Conservation (phyloP, 2,113 vertebrate species). For the Sebastes fasciatus region DNA sequence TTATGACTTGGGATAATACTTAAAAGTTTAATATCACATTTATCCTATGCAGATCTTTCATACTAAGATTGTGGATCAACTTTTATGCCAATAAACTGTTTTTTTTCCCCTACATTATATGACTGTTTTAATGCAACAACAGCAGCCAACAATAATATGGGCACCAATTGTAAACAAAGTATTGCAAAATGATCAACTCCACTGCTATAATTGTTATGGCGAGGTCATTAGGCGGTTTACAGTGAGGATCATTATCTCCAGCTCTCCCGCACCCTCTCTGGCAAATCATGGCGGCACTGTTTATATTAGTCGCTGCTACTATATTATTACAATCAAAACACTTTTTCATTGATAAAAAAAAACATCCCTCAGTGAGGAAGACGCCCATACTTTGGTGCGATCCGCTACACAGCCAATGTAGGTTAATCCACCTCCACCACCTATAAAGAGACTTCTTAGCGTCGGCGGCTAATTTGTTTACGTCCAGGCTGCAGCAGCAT, state of each 20-base stretch:
- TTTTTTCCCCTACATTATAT: neutral
- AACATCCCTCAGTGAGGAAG: neutral
- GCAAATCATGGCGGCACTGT: conserved; percentile 5
- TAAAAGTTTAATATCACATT: neutral
- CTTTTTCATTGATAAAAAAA: neutral
- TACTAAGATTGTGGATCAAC: too few relatives aligned
- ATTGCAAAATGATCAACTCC: neutral
- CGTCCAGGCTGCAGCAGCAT: conserved; percentile 48
- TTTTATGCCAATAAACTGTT: neutral
- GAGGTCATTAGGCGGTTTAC: conserved; percentile 15
- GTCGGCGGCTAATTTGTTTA: conserved; percentile 75
- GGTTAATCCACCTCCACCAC: conserved; percentile 53
- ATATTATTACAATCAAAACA: neutral
- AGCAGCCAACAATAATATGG: neutral
- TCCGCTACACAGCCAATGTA: conserved; percentile 8
- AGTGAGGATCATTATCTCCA: conserved; percentile 4
- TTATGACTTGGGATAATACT: neutral
- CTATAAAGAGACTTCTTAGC: conserved; percentile 45
- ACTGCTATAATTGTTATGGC: neutral
- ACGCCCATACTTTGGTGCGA: neutral
- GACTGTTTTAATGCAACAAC: neutral
- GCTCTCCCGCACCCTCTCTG: neutral
- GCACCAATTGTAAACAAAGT: neutral
- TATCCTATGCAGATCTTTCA: neutral
- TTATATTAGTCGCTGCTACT: conserved; percentile 11